Percentiles rank a stretch among this genome's conserved stretches.
Evolutionary conservation across 2,113 vertebrate species (phyloP).

Genomic region (Anolis sagrei): DNA sequence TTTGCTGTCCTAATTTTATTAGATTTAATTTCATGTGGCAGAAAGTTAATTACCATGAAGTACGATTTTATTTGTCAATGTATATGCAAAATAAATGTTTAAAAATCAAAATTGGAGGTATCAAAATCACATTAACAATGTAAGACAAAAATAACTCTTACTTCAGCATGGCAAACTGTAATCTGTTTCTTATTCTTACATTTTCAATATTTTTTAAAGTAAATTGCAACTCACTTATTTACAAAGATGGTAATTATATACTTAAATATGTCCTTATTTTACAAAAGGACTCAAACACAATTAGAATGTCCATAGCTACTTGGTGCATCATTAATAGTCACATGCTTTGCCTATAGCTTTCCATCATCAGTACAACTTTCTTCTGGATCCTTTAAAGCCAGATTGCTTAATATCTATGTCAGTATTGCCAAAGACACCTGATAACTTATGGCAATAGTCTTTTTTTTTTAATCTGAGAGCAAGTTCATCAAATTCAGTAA

Average conservation of each 20-base stretch:
- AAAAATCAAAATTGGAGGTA: slow-evolving; percentile 20
- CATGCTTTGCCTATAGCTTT: slow-evolving; percentile 18
- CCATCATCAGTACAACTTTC: not conserved
- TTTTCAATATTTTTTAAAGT: not conserved
- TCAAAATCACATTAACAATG: not conserved
- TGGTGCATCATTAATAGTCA: slow-evolving; percentile 30
- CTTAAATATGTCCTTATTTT: slow-evolving; percentile 32
- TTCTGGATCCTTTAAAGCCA: slow-evolving; percentile 46
- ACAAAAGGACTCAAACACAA: slow-evolving; percentile 50
- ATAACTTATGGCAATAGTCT: slow-evolving; percentile 14
- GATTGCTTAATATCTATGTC: slow-evolving; percentile 37
- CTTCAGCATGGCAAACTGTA: slow-evolving; percentile 9
- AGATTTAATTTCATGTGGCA: slow-evolving; percentile 60
- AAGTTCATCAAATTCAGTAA: not conserved
- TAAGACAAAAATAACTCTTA: not conserved
- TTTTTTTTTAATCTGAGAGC: not conserved
- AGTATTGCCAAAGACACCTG: slow-evolving; percentile 31
- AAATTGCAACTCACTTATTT: slow-evolving; percentile 10
- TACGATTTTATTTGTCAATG: slow-evolving; percentile 21
- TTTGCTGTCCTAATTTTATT: slow-evolving; percentile 39
- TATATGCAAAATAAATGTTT: slow-evolving; percentile 26
- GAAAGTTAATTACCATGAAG: slow-evolving; percentile 56
- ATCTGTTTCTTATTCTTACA: not conserved
- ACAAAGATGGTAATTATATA: slow-evolving; percentile 16
- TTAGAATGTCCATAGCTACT: slow-evolving; percentile 41